Percentiles rank a stretch among this genome's conserved stretches.
phyloP scores from a whole-genome alignment of 1,140 invertebrate genomes.

The Bombus confusus region DNA sequence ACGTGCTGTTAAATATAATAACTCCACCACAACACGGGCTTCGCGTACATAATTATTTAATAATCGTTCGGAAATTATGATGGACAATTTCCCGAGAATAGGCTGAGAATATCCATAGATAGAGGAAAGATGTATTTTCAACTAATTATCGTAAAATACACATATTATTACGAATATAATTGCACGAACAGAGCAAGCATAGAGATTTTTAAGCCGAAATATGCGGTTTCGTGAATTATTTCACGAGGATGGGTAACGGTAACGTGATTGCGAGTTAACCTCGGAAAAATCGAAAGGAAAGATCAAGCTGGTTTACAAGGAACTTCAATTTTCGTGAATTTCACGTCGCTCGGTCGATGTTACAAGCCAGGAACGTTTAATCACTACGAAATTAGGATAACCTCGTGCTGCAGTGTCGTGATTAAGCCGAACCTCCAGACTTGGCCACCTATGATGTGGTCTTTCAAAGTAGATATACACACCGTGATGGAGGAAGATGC shows the following conservation, averaged over 20 bases:
- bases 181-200: neutral
- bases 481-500: constrained; percentile 19
- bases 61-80: neutral
- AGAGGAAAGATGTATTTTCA: neutral
- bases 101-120: neutral
- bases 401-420: constrained; percentile 37
- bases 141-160: neutral
- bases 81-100: neutral
- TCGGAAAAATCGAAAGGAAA: neutral
- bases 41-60: neutral
- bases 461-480: constrained; percentile 54
- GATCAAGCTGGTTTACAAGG: constrained; percentile 7
- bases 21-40: neutral
- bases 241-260: neutral
- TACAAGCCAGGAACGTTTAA: constrained; percentile 48
- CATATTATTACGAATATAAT: neutral
- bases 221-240: too few relatives aligned
- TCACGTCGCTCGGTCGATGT: constrained; percentile 20
- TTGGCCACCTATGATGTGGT: constrained; percentile 61
- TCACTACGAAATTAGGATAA: constrained; percentile 62
- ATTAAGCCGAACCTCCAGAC: constrained; percentile 49
- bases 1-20: neutral
- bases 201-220: neutral
- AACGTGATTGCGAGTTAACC: neutral
- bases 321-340: constrained; percentile 32